These are phyloP conservation scores for Abscondita cerata DNA, from an alignment of 2,888 invertebrate genomes.

Conservation along the genomic window DNA sequence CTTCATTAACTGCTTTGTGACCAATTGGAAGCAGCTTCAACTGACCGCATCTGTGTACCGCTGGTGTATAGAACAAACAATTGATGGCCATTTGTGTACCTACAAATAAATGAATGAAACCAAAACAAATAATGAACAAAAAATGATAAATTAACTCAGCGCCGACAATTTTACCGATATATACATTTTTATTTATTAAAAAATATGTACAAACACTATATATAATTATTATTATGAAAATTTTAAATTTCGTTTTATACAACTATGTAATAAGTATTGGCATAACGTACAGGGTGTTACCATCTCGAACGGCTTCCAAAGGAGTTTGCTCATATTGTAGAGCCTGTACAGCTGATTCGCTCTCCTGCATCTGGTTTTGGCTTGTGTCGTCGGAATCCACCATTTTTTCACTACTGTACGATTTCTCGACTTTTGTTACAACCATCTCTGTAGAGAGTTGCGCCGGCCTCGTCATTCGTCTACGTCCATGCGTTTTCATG, in stretches of 20 bases:
- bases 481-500: slow-evolving; percentile 69
- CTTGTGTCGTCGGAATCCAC: slow-evolving; percentile 49
- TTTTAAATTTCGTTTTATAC: slow-evolving; percentile 1
- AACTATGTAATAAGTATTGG: slow-evolving; percentile 49
- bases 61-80: slow-evolving; percentile 54
- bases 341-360: slow-evolving; percentile 53
- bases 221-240: slow-evolving; percentile 4
- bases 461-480: slow-evolving; percentile 43
- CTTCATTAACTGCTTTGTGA: slow-evolving; percentile 44
- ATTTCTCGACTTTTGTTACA: slow-evolving; percentile 38
- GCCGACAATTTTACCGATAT: slow-evolving; percentile 12
- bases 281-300: slow-evolving; percentile 59
- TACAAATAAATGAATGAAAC: slow-evolving; percentile 40
- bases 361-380: slow-evolving; percentile 51
- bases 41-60: slow-evolving; percentile 46
- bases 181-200: slow-evolving; percentile 24
- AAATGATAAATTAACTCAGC: slow-evolving; percentile 17
- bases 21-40: slow-evolving; percentile 48
- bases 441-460: slow-evolving; percentile 40
- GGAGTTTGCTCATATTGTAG: slow-evolving; percentile 57
- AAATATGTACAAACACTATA: slow-evolving; percentile 27
- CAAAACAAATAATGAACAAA: slow-evolving; percentile 30
- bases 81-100: slow-evolving; percentile 54
- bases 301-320: slow-evolving; percentile 55
- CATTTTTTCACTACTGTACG: slow-evolving; percentile 42